Evolutionary conservation across 1,140 invertebrate genomes (phyloP).

Genomic region (Ceratosolen solmsi): DNA sequence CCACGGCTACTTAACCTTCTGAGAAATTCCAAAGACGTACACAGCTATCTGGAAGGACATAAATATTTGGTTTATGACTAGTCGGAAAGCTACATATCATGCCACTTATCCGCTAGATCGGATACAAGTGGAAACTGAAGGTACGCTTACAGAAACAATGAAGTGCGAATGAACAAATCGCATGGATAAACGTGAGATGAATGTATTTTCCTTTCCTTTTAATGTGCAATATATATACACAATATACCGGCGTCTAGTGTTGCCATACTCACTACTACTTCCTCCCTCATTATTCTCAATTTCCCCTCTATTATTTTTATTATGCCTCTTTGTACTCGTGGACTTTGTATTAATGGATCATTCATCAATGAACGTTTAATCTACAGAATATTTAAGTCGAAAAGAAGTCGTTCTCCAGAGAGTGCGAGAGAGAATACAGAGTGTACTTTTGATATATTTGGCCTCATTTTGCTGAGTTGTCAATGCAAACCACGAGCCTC

Average conservation of each 20-base stretch:
- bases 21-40: background rate
- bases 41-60: background rate
- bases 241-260: background rate
- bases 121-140: background rate
- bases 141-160: constrained; percentile 11
- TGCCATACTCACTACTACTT: background rate
- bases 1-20: background rate
- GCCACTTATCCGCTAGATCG: background rate
- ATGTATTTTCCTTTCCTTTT: background rate
- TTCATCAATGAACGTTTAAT: background rate
- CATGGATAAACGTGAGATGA: constrained; percentile 17
- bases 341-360: background rate
- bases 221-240: background rate
- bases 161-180: constrained; percentile 8
- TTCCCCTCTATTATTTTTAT: background rate
- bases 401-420: background rate
- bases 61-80: constrained; percentile 2
- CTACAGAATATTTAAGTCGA: background rate
- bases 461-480: background rate
- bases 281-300: no score
- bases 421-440: background rate
- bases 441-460: background rate
- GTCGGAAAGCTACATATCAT: background rate
- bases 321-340: background rate
- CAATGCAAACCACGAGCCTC: background rate